A percentile compares a stretch with the other conserved stretches of the same genome.
phyloP scores from a whole-genome alignment of 2,888 invertebrate genomes.

The Callimorpha dominula region DNA sequence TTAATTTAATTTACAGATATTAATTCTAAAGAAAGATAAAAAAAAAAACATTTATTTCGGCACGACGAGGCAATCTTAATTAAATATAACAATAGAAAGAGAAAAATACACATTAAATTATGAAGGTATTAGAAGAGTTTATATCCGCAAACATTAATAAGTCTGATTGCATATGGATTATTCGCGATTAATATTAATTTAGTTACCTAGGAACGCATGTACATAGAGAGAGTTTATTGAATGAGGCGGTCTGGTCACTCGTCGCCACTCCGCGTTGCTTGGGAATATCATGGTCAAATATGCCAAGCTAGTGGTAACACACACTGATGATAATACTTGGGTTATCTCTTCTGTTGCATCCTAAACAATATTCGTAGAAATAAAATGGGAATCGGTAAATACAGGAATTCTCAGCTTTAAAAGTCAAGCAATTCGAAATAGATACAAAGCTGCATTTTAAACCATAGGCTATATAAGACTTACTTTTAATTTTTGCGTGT shows the following conservation, averaged over 20 bases:
- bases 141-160: background rate
- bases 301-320: slow-evolving; percentile 92
- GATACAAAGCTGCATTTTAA: background rate
- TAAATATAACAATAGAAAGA: background rate
- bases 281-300: slow-evolving; percentile 95
- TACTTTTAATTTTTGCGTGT: slow-evolving; percentile 92
- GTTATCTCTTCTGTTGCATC: slow-evolving; percentile 91
- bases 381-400: background rate
- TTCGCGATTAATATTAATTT: background rate
- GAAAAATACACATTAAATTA: no score
- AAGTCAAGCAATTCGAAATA: background rate
- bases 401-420: background rate
- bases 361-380: slow-evolving; percentile 74
- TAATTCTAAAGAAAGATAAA: no score
- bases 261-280: slow-evolving; percentile 89
- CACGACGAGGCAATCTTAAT: no score
- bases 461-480: slow-evolving; percentile 12
- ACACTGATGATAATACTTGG: slow-evolving; percentile 90
- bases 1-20: background rate
- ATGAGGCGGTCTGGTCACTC: slow-evolving; percentile 63
- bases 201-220: slow-evolving; percentile 89
- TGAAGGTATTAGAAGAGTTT: no score
- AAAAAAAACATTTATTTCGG: no score
- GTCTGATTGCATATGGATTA: background rate
- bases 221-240: slow-evolving; percentile 87